A percentile compares a stretch with the other conserved stretches of the same genome.
Evolutionary conservation across 2,113 vertebrate genomes (phyloP).

Genomic region (Vidua macroura): DNA sequence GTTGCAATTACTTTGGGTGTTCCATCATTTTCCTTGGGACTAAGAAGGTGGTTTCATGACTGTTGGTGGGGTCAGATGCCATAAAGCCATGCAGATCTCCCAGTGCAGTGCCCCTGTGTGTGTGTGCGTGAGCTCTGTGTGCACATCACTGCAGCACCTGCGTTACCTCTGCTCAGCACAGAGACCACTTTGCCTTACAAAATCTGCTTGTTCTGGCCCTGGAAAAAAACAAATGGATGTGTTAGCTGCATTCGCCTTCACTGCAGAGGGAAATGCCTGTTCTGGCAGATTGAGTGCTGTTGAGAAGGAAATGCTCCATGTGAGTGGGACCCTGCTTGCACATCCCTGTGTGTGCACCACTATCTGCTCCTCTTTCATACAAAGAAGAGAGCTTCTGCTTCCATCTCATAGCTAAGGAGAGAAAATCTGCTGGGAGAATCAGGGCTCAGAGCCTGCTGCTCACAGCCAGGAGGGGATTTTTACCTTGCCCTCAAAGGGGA

Average conservation of each 20-base stretch:
- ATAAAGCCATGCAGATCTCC: not conserved
- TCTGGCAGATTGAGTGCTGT: not conserved
- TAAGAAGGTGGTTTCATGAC: not conserved
- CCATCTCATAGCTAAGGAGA: not conserved
- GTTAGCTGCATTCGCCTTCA: not conserved
- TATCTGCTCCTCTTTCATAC: not conserved
- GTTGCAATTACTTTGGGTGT: not conserved
- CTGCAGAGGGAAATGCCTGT: not conserved
- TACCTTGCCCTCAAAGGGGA: not conserved
- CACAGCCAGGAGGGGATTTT: not conserved
- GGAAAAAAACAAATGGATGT: not conserved
- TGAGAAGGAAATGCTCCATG: not conserved
- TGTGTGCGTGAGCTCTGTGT: not conserved
- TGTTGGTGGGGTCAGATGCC: not conserved
- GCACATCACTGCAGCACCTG: not conserved
- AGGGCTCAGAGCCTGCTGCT: not conserved
- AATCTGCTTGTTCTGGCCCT: not conserved
- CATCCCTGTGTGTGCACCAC: not conserved
- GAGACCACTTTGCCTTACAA: not conserved
- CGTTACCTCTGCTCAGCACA: not conserved
- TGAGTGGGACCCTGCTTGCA: not conserved
- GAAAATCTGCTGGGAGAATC: not conserved
- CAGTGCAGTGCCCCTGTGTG: not conserved
- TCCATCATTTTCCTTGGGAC: not conserved
- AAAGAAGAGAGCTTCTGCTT: not conserved